phyloP scores from a whole-genome alignment of 2,888 invertebrate genomes.

The Uloborus plumipes region DNA sequence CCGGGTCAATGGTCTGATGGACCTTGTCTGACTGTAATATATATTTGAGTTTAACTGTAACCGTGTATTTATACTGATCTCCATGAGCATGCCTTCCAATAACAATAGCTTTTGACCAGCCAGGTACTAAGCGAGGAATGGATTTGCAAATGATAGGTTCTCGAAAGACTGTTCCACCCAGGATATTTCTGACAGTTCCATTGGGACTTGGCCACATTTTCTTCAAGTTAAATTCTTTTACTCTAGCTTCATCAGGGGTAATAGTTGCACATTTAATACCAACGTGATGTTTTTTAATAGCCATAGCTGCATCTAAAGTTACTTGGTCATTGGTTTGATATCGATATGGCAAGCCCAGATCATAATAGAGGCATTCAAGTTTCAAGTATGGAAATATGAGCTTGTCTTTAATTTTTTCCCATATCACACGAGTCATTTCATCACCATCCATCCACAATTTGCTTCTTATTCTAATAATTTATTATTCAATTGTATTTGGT shows the following conservation, averaged over 20 bases:
- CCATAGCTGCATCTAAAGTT: conserved; percentile 86
- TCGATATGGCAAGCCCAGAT: conserved; percentile 85
- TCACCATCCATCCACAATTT: conserved; percentile 95
- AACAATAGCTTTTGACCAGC: conserved; percentile 87
- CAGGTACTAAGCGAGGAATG: conserved; percentile 87
- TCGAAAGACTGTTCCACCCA: conserved; percentile 92
- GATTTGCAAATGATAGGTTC: conserved; percentile 91
- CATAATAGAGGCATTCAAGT: conserved; percentile 86
- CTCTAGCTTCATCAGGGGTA: conserved; percentile 87
- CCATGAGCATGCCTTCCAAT: conserved; percentile 93
- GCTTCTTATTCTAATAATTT: no score
- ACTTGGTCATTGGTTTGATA: conserved; percentile 85
- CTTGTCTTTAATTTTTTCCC: conserved; percentile 90
- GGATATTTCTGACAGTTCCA: conserved; percentile 90
- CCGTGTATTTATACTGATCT: no score
- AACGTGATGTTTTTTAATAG: conserved; percentile 85
- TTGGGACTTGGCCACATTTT: conserved; percentile 95
- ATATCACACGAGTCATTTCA: conserved; percentile 93
- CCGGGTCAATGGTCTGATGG: no score
- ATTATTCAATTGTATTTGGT: no score
- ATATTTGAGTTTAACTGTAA: no score
- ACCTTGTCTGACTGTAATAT: no score
- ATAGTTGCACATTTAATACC: conserved; percentile 93
- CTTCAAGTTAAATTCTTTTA: conserved; percentile 91
- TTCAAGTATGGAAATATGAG: conserved; percentile 75